Base-by-base conservation (phyloP, 2,888 invertebrate genomes). In the Macaria notata region DNA sequence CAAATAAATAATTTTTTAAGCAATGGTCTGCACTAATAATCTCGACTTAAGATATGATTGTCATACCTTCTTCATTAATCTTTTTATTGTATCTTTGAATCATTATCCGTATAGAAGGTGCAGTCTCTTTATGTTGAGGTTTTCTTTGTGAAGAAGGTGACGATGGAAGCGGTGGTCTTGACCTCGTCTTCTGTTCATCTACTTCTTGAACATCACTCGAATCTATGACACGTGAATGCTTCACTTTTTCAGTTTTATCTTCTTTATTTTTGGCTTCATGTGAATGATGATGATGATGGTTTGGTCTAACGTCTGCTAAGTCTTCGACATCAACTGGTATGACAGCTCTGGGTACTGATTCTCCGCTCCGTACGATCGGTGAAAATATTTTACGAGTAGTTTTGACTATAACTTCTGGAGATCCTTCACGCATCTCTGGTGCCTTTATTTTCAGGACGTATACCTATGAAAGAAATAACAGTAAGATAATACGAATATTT, bases 331-430 rank as follows among this genome's bases (percentile, higher is more conserved):
- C 71, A n/a, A 81, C 71, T 43, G 81, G 89, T 73, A 93, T 92
- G 0, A 93, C 93, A 3, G 92, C 92, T 69, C 89, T 84, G 0
- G 92, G 86, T 4, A 92, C 79, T 3, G 92, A 81, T 72, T 92
- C 92, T n/a, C 92, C 92, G 50, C 92, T 92, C 56, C 93, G 85
- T 2, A 93, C 93, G 4, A 95, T 93, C 0, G 96, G 95, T 0
- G 95, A 95, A 64, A 96, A 96, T 66, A 96, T 93, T 86, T 95
- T 96, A 54, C 96, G 92, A 44, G 95, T 96, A 0, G 96, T 96
- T 81, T 95, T 96, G 0, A 96, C 95, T 64, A 96, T 95, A 0
- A 96, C 93, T 75, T 95, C 95, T 46, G 92, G 92, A 0, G 88
- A 87, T n/a, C 81, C 76, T 33, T 87, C 82, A 3, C 84, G 75